Evolutionary conservation across 2,797 vertebrate species (phyloP), one percentile per base, ranked within the genome.

Genomic region (Sebastes iracundus): DNA sequence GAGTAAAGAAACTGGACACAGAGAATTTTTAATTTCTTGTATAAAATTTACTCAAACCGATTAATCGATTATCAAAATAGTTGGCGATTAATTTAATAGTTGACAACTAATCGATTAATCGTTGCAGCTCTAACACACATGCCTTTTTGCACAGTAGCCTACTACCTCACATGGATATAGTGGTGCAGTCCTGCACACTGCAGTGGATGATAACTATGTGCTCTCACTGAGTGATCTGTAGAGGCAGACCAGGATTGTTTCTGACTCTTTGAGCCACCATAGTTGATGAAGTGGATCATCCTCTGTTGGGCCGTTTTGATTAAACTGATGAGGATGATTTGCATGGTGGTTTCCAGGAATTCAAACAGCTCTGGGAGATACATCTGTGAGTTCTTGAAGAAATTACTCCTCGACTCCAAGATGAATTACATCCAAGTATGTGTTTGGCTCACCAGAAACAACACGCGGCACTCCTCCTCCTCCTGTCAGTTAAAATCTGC

Each of bases 321-420:
- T 87, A 81, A 82, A 81, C 56, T 3, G 22, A 27, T 4, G 22
- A 27, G 63, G 60, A 84, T 82, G 75, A 88, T 88, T 80, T 87
- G 84, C 83, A 65, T 59, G 81, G 81, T 89, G 67, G 38, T 85
- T 84, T 55, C 25, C 6, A 68, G 77, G 68, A 87, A 79, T 81
- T 83, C 64, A 80, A 84, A 88, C 72, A 67, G 75, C 77, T 87
- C 67, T 82, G 82, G 58, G 70, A 88, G 81, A 86, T 80, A 81
- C 80, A 90, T 84, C 77, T 87, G 71, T 69, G 74, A 84, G 75
- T 80, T 78, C 71, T 87, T 86, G 69, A 83, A 85, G 64, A 80
- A 86, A 83, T 79, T 33, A 78, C 35, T 69, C 49, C 42, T 77
- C 14, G 38, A 68, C 73, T 84, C 71, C 16, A 58, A 82, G 82